Evolutionary conservation across 2,797 vertebrate genomes (phyloP), one percentile per base, ranked within the genome.

Genomic region (Pampus argenteus): DNA sequence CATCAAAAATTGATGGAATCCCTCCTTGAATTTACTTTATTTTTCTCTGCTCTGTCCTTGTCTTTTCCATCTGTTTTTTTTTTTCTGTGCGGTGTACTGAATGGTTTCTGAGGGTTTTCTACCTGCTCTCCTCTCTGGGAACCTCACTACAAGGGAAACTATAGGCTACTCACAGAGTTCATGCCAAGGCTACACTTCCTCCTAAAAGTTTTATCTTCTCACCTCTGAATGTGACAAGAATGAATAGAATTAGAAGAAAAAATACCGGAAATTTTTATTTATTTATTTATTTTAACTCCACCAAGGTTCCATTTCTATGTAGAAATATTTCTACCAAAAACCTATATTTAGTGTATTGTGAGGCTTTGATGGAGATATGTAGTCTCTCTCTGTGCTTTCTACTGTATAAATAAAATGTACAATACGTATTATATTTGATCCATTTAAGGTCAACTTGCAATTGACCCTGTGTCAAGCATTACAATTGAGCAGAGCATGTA

Each of bases 1-100:
- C 14, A 71, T 59, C 15, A 67, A 76, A 67, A 44, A 76, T 64
- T 8, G 0, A 58, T 72, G 52, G 18, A 58, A 31, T 22, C 25
- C 17, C 6, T 26, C 20, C 36, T 55, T 23, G n/a, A 48, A 40
- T 25, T 10, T 23, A 61, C 36, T 57, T 22, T 18, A n/a, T 42
- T 18, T 20, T 20, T 50, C 25, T 47, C 20, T 36, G 5, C 3
- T 25, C 11, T 52, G 5, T 8, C 13, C 9, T 4, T 31, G 13
- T 29, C n/a, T 18, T 62, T 48, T 51, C 38, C 20, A 23, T 20
- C 44, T 5, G 17, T n/a, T 18, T 11, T 9, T 60, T 6, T 29
- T 51, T 38, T 1, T 61, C 26, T 4, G 14, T 64, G 25, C 36
- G 1, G 52, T 29, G n/a, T 22, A 6, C n/a, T 56, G 52, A 40